phyloP scores from a whole-genome alignment of 1,140 invertebrate species.

The Eulimnadia texana region DNA sequence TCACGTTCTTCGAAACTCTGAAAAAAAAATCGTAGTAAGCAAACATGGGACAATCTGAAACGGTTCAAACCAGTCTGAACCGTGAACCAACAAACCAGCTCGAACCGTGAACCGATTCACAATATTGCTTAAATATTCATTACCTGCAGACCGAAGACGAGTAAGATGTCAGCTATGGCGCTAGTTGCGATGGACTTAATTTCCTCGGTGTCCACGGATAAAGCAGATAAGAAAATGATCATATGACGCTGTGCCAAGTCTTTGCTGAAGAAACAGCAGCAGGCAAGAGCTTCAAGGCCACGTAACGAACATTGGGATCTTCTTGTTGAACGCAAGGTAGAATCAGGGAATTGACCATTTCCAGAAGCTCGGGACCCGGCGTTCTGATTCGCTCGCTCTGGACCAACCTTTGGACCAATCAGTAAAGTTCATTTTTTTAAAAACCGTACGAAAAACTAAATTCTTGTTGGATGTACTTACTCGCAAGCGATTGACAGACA shows the following conservation, averaged over 20 bases:
- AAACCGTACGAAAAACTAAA: not conserved
- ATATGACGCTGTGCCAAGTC: not conserved
- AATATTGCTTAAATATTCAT: too few relatives aligned
- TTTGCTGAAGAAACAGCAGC: not conserved
- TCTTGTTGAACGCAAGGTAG: slow-evolving; percentile 9
- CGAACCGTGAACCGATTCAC: too few relatives aligned
- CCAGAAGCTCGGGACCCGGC: not conserved
- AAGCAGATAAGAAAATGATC: slow-evolving; percentile 8
- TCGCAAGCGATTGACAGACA: slow-evolving; percentile 33
- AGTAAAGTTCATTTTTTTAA: too few relatives aligned
- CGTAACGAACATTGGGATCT: slow-evolving; percentile 10
- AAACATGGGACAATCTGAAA: too few relatives aligned
- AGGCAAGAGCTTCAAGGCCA: slow-evolving; percentile 9
- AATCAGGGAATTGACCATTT: not conserved
- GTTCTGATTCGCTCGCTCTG: not conserved
- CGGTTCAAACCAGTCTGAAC: too few relatives aligned
- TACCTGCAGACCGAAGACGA: slow-evolving; percentile 7
- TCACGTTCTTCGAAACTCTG: slow-evolving; percentile 4
- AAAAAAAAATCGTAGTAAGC: too few relatives aligned
- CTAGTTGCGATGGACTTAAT: slow-evolving; percentile 7
- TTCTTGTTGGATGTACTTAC: not conserved
- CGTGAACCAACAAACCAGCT: too few relatives aligned
- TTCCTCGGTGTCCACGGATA: not conserved
- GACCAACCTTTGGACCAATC: too few relatives aligned
- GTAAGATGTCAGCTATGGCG: slow-evolving; percentile 7